These are phyloP conservation scores for Drosophila guanche DNA, from an alignment of 1,140 invertebrate genomes.

Conservation along the genomic window DNA sequence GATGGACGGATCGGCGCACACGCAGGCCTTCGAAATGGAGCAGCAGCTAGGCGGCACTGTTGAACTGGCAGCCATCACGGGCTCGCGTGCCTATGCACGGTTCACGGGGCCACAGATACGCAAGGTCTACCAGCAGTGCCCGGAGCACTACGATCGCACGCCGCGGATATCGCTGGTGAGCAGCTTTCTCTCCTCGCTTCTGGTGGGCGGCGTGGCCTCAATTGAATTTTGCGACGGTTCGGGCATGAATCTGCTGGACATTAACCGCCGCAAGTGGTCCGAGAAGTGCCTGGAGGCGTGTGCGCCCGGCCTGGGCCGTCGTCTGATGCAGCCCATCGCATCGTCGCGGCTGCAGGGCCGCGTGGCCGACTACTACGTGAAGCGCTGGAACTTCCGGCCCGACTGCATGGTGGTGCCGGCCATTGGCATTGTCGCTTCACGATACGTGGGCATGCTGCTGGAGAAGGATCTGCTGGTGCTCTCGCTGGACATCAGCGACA, in stretches of 20 bases:
- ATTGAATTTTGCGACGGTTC: constrained; percentile 96
- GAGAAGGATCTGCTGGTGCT: constrained; percentile 91
- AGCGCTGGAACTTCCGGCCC: constrained; percentile 92
- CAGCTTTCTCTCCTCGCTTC: constrained; percentile 94
- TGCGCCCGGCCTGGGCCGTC: constrained; percentile 87
- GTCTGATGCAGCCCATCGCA: constrained; percentile 89
- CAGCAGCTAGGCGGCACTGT: constrained; percentile 90
- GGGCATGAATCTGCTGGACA: constrained; percentile 98
- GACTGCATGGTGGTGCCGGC: constrained; percentile 93
- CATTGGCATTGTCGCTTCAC: constrained; percentile 95
- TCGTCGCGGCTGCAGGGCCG: constrained; percentile 88
- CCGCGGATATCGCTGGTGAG: constrained; percentile 96
- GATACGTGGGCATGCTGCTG: constrained; percentile 91
- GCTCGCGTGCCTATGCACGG: constrained; percentile 94
- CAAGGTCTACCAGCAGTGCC: constrained; percentile 90
- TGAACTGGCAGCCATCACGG: constrained; percentile 93
- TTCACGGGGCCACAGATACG: constrained; percentile 97
- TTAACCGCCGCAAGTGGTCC: constrained; percentile 91
- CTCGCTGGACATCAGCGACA: constrained; percentile 95
- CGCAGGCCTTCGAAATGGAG: constrained; percentile 91
- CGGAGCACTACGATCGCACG: constrained; percentile 90
- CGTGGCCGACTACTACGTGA: constrained; percentile 91
- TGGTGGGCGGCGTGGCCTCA: constrained; percentile 93
- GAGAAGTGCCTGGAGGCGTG: constrained; percentile 89
- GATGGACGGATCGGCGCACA: constrained; percentile 95